Evolutionary conservation across 2,888 invertebrate species (phyloP).

Genomic region (Anticlea derivata): DNA sequence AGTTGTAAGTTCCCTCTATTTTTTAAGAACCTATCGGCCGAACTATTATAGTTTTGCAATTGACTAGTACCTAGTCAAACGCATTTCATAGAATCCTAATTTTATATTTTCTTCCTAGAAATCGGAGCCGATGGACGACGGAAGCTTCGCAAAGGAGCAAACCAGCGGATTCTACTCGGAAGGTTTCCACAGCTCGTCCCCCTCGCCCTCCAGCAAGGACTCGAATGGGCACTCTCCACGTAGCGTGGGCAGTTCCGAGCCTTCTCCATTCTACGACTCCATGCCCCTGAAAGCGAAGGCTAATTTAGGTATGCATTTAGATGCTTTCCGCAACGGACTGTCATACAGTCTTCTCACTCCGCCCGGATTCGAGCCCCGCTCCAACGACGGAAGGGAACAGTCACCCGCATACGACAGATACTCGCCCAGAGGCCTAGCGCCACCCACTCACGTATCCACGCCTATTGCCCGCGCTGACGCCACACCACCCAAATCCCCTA

Average conservation of each 20-base stretch:
- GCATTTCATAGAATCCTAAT: conserved; percentile 14
- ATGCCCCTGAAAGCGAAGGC: conserved; percentile 73
- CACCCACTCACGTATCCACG: conserved; percentile 66
- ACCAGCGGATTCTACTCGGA: conserved; percentile 85
- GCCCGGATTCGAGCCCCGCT: conserved; percentile 78
- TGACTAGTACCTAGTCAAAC: too few relatives aligned
- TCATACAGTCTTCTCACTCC: conserved; percentile 86
- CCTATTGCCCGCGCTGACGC: conserved; percentile 66
- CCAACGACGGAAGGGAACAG: conserved; percentile 59
- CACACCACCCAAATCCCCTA: conserved; percentile 75
- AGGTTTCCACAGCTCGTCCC: conserved; percentile 84
- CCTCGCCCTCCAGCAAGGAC: conserved; percentile 82
- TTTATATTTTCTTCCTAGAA: conserved; percentile 73
- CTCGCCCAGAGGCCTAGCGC: conserved; percentile 61
- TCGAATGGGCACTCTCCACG: conserved; percentile 78
- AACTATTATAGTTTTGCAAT: too few relatives aligned
- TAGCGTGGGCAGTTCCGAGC: conserved; percentile 70
- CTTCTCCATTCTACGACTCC: conserved; percentile 68
- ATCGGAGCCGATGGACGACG: conserved; percentile 79
- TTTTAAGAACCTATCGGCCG: neutral
- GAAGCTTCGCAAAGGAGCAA: conserved; percentile 80
- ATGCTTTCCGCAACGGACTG: conserved; percentile 69
- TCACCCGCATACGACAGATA: conserved; percentile 65
- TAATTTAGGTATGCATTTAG: conserved; percentile 72
- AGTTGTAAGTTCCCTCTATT: conserved; percentile 56